A percentile compares a stretch with the other conserved stretches of the same genome.
Evolutionary conservation across 1,140 invertebrate genomes (phyloP).

Genomic region (Glomeris maerens): DNA sequence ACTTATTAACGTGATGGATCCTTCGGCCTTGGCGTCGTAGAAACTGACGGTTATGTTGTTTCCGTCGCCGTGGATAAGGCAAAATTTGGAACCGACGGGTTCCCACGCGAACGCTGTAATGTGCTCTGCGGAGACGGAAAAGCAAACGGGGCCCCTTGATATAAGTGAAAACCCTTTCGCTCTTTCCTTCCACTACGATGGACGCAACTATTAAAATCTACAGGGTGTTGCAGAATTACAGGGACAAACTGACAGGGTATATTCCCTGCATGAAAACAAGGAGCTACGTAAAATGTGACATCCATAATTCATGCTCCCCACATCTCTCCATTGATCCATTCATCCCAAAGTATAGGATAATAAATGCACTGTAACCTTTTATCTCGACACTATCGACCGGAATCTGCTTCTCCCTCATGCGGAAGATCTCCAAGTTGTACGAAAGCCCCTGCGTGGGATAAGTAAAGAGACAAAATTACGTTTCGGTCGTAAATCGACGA

Average conservation of each 20-base stretch:
- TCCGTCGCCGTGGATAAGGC: constrained; percentile 85
- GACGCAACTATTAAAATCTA: too few relatives aligned
- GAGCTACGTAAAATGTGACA: too few relatives aligned
- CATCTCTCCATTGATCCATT: too few relatives aligned
- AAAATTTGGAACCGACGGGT: constrained; percentile 87
- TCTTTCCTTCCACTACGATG: too few relatives aligned
- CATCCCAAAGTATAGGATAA: too few relatives aligned
- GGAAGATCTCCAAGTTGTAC: constrained; percentile 98
- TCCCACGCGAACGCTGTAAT: constrained; percentile 98
- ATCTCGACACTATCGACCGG: constrained; percentile 95
- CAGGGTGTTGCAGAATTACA: too few relatives aligned
- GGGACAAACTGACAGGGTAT: too few relatives aligned
- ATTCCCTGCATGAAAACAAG: too few relatives aligned
- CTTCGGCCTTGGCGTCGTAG: constrained; percentile 76
- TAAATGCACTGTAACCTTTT: too few relatives aligned
- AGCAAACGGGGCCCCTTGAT: too few relatives aligned
- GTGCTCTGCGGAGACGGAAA: constrained; percentile 28
- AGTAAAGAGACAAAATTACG: constrained; percentile 13
- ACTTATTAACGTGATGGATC: constrained; percentile 70
- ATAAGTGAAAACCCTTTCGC: too few relatives aligned
- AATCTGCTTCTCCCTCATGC: constrained; percentile 93
- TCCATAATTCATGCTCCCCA: too few relatives aligned
- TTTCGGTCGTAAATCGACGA: constrained; percentile 2
- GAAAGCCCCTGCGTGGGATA: constrained; percentile 63
- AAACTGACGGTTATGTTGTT: constrained; percentile 82